Base-by-base conservation (phyloP, 2,888 invertebrate genomes). In the Byasa hedistus region DNA sequence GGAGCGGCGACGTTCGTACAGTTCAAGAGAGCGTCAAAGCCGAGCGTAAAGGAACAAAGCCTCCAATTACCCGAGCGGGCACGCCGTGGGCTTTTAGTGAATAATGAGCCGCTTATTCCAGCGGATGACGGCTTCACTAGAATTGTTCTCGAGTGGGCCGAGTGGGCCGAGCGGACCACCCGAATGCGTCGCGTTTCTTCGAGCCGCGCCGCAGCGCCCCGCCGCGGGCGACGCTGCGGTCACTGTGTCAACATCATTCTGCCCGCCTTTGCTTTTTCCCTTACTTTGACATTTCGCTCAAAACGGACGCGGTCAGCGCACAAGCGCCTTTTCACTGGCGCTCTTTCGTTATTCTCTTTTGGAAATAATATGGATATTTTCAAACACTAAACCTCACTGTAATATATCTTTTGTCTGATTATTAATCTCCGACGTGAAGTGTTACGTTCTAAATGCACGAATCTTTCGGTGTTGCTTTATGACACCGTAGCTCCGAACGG, bases 11-110 rank as follows among this genome's bases (percentile, higher is more conserved):
- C 79, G 70, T 79, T 73, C 79, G 77, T 78, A 80, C 79, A 83
- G 83, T 83, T 82, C 80, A 80, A 78, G 79, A 80, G 82, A 83
- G 86, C 85, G 82, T 84, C 86, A 86, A 84, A 86, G 89, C 85
- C 79, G 78, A 79, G 82, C 80, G 86, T 84, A 85, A 87, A 88
- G 87, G 87, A 88, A 89, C 88, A 90, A 89, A 90, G 89, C 87
- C 86, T 86, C 85, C 89, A 89, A 91, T 91, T 91, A 91, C 85
- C 87, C 82, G 80, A 82, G 83, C 85, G 82, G 81, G 88, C 89
- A 87, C 85, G 90, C 89, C 84, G 87, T 89, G 87, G 86, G 89
- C 89, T 89, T 90, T 91, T 89, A 89, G 89, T 89, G 88, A 89
- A 89, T 91, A 90, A 91, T 90, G 89, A 89, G 88, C 85, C 85